Evolutionary conservation across 2,888 invertebrate genomes (phyloP).

Genomic region (Phengaris arion): DNA sequence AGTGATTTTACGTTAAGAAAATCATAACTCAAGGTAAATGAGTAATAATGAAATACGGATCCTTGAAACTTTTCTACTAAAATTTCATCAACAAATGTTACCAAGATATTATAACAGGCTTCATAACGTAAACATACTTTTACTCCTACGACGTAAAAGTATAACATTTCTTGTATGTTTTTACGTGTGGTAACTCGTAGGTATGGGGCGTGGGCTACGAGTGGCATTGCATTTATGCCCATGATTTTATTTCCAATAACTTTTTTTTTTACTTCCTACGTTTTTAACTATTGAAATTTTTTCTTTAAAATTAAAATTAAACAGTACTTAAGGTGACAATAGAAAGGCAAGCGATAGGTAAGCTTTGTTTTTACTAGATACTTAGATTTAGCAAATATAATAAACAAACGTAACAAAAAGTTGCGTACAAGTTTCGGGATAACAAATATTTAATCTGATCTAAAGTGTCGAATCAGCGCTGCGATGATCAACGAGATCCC

Average conservation of each 20-base stretch:
- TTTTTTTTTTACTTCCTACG: too few species aligned
- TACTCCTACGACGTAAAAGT: neutral
- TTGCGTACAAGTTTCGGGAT: neutral
- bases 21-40: neutral
- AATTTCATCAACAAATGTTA: neutral
- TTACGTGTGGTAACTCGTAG: neutral
- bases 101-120: neutral
- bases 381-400: neutral
- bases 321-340: too few species aligned
- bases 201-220: too few species aligned
- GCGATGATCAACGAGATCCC: conserved; percentile 5
- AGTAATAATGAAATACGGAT: neutral
- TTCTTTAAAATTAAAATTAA: too few species aligned
- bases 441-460: conserved; percentile 7
- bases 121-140: neutral
- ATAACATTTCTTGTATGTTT: neutral
- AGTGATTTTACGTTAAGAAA: neutral
- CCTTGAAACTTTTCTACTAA: conserved; percentile 3
- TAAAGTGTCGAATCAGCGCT: conserved; percentile 17
- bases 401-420: neutral
- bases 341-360: too few species aligned
- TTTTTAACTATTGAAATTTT: too few species aligned
- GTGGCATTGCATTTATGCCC: too few species aligned
- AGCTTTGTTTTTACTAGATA: too few species aligned
- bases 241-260: too few species aligned